These are phyloP conservation scores for Periophthalmus modestus DNA, from an alignment of 2,113 vertebrate species.

Conservation along the genomic window DNA sequence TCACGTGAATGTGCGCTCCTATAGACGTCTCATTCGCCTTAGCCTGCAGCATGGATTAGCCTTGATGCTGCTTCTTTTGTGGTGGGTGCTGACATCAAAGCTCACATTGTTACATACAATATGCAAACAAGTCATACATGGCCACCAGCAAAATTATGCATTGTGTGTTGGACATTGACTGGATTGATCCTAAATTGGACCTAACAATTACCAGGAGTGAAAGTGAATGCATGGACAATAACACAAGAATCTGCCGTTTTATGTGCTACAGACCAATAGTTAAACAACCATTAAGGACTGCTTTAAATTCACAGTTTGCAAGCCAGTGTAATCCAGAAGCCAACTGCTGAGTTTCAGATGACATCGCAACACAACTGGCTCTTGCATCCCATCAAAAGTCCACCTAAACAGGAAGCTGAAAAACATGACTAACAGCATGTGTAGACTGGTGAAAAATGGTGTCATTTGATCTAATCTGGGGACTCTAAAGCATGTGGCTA, in stretches of 20 bases:
- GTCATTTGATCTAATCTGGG: too few relatives aligned
- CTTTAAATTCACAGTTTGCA: too few relatives aligned
- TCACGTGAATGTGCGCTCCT: background rate
- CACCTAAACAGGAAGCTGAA: too few relatives aligned
- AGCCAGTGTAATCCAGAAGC: too few relatives aligned
- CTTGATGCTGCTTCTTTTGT: background rate
- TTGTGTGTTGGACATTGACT: constrained; percentile 11
- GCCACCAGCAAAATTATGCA: background rate
- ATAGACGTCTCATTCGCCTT: background rate
- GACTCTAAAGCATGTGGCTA: constrained; percentile 3
- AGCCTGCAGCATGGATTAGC: background rate
- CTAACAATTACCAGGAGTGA: background rate
- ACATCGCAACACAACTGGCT: too few relatives aligned
- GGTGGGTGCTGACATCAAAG: constrained; percentile 1
- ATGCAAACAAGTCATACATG: background rate
- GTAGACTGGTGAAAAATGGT: too few relatives aligned
- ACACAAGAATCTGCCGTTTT: background rate
- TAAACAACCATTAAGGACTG: too few relatives aligned
- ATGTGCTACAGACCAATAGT: too few relatives aligned
- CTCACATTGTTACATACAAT: constrained; percentile 6
- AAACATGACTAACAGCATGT: too few relatives aligned
- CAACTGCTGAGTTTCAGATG: too few relatives aligned
- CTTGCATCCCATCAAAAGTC: too few relatives aligned
- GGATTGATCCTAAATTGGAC: constrained; percentile 1
- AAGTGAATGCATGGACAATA: background rate